Evolutionary conservation across 2,797 vertebrate species (phyloP), one percentile per base, ranked within the genome.

Genomic region (Cichlasoma orientale): DNA sequence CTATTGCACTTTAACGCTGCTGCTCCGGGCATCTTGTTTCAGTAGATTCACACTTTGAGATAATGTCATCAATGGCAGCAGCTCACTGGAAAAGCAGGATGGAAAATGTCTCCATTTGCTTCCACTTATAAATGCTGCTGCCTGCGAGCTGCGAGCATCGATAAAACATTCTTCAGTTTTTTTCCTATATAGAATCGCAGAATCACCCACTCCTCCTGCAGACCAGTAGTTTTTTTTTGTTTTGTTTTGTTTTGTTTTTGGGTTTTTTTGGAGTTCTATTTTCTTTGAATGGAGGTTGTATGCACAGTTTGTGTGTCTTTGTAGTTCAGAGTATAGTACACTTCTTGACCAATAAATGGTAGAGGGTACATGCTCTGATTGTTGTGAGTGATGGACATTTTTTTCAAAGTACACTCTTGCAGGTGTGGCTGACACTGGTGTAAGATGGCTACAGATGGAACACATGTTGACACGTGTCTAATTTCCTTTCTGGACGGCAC

Each of bases 401-500:
- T 27, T 27, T 27, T 27, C 59, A 7, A 63, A 25, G 58, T 12
- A 23, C 33, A 23, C n/a, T 33, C 36, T 63, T 33, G 38, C 36
- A 25, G 0, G 36, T 25, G 36, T 1, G 13, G 58, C 7, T 41
- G n/a, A 18, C 10, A 41, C 36, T 18, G 21, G 21, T 0, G 21
- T 41, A 21, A 61, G 13, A 41, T 41, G 0, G 21, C 33, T 0
- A 16, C 33, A 61, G 5, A 10, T n/a, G 33, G 36, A 7, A 63
- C 59, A 63, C 21, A 61, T 0, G 7, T 41, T 41, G n/a, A 41
- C 21, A 41, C 27, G 3, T 27, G 31, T 33, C 21, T 41, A 3
- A 41, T 41, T 41, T 41, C 13, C 36, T 61, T 3, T 61, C 23
- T 61, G 36, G 7, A 41, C 23, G 41, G 23, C 58, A 41, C 36